Evolutionary conservation across 1,140 invertebrate genomes (phyloP), one percentile per base, ranked within the genome.

Genomic region (Diuraphis noxia): DNA sequence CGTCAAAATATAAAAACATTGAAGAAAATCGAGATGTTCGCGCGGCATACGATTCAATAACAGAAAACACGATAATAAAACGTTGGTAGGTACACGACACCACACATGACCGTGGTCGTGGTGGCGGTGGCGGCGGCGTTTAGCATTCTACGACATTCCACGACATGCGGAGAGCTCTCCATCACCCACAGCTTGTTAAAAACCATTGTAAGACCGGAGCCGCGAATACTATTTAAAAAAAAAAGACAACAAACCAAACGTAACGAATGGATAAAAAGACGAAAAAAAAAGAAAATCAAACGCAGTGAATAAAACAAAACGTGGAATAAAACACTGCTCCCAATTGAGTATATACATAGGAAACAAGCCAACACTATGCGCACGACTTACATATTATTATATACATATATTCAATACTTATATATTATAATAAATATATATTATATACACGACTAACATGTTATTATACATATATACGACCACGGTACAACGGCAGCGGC

Each of bases 131-230:
- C n/a, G 63, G 43, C 41, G 72, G 25, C 72, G 43, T 79, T 91
- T 91, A 82, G 72, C 89, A 91, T 91, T 91, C 89, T 90, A 91
- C 89, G 41, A 46, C 89, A 91, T 91, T 91, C 89, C 89, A 79
- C 88, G n/a, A 77, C 25, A 40, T 40, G n/a, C 10, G 21, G 40
- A n/a, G 72, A 77, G 8, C n/a, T 36, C 63, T 89, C 38, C 40
- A 43, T 90, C 88, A 52, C 89, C 89, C 89, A 82, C 21, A 17
- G 72, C 77, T 81, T 91, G 89, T 82, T 91, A 90, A 81, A 79
- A 46, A 34, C 88, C 88, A 90, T 90, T 90, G 88, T 90, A 91
- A 90, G 77, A 79, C 63, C 87, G 10, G 79, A 90, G 88, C 88
- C 63, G 88, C 89, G 40, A 91, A 43, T 25, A 36, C 77, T 91